Evolutionary conservation across 2,113 vertebrate genomes (phyloP), one percentile per base, ranked within the genome.

Genomic region (Oreotrochilus melanogaster): DNA sequence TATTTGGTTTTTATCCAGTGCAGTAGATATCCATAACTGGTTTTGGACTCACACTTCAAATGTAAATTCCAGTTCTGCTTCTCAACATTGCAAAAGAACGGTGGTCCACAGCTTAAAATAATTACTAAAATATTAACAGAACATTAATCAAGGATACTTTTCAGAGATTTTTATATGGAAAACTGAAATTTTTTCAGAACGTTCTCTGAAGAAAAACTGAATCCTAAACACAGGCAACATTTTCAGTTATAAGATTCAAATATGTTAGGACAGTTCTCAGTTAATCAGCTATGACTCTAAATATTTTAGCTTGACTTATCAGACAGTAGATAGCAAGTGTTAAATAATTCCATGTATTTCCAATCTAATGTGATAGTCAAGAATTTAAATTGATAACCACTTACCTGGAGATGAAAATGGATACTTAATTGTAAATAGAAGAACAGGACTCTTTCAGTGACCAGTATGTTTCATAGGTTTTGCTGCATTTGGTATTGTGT

Each of bases 211-310:
- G 7, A 72, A 62, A 42, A 2, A 33, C 5, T 47, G 28, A 51
- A 53, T 4, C 2, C 7, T 75, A 56, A 86, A 54, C 7, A 43
- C 2, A 54, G 17, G 2, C 10, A 79, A 31, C 45, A 22, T n/a
- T 50, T 89, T 65, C 10, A 70, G 30, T 42, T 22, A 45, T 17
- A 47, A 47, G 2, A 45, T 39, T 87, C 8, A 35, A 45, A 21
- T 47, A 47, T 13, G 1, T 21, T 88, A n/a, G 4, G 22, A 30
- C 27, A 57, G 21, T 45, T 69, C 11, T 66, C 24, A 51, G 0
- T 56, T 53, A 54, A 15, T 61, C 18, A 64, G 0, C 0, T 2
- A 16, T 39, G 4, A 54, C 17, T 2, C 17, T 2, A 65, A 31
- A 18, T 64, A 5, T 60, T 87, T 54, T 27, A 50, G 4, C 11